Conservation (phyloP, 2,113 vertebrate species). For the Lepidothrix coronata region DNA sequence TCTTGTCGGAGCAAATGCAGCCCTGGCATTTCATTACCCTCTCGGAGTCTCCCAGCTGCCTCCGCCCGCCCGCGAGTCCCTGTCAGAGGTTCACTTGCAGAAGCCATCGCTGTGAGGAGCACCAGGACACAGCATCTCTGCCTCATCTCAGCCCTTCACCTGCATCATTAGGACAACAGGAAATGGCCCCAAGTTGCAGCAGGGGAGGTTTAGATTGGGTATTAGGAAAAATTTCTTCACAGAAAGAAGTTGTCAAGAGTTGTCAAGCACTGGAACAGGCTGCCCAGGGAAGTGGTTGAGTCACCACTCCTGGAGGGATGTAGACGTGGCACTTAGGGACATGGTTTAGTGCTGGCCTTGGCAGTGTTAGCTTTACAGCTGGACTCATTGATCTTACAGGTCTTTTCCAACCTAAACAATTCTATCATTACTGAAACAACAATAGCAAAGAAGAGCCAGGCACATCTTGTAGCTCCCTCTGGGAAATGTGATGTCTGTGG, state of each 20-base stretch:
- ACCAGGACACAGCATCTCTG: background rate
- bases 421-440: background rate
- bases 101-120: background rate
- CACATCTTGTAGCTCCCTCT: background rate
- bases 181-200: background rate
- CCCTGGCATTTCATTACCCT: background rate
- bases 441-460: background rate
- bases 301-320: background rate
- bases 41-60: background rate
- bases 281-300: background rate
- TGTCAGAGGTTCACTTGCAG: background rate
- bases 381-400: background rate
- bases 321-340: background rate
- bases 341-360: background rate
- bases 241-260: background rate
- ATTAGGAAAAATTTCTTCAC: background rate
- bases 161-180: rapidly evolving
- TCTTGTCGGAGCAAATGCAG: background rate
- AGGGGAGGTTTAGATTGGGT: background rate
- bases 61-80: rapidly evolving
- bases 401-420: background rate
- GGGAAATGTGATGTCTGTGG: background rate
- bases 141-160: background rate
- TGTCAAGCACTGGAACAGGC: background rate
- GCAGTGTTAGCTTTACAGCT: background rate